A percentile compares a stretch with the other conserved stretches of the same genome.
Conservation (phyloP, 2,113 vertebrate species). For the Morone chrysops region DNA sequence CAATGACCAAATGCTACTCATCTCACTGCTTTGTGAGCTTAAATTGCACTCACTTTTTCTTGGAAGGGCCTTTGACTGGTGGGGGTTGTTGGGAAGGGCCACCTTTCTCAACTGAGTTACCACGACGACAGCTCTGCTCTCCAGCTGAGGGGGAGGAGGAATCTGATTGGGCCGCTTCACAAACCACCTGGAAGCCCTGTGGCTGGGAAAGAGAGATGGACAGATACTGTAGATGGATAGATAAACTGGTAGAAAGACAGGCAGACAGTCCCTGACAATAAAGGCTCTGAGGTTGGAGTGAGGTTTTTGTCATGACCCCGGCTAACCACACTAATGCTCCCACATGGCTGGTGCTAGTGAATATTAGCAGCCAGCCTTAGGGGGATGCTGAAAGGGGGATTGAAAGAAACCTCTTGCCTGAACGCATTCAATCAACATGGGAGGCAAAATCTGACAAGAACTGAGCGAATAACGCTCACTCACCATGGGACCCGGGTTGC, state of each 20-base stretch:
- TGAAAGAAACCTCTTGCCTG: constrained; percentile 27
- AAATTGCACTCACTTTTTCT: constrained; percentile 89
- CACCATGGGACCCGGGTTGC: constrained; percentile 85
- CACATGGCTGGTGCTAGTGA: constrained; percentile 63
- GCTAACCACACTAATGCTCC: constrained; percentile 52
- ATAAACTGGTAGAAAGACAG: constrained; percentile 6
- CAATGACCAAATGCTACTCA: not conserved
- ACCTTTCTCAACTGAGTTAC: constrained; percentile 94
- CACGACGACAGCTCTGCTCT: constrained; percentile 91
- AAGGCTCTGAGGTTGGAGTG: constrained; percentile 26
- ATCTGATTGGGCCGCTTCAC: constrained; percentile 89
- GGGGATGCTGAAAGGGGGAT: constrained; percentile 16
- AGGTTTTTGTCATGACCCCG: constrained; percentile 38
- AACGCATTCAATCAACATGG: constrained; percentile 50
- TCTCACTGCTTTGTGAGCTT: not conserved
- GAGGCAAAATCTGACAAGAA: constrained; percentile 21
- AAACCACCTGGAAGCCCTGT: constrained; percentile 94
- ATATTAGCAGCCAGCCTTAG: constrained; percentile 51
- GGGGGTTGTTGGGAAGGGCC: constrained; percentile 90
- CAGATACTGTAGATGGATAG: constrained; percentile 19
- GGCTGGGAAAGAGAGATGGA: constrained; percentile 32
- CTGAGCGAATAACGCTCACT: constrained; percentile 43
- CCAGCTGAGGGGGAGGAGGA: constrained; percentile 86
- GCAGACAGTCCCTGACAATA: constrained; percentile 44
- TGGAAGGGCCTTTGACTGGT: constrained; percentile 86